phyloP scores from a whole-genome alignment of 2,113 vertebrate species.

The Calidris pugnax region DNA sequence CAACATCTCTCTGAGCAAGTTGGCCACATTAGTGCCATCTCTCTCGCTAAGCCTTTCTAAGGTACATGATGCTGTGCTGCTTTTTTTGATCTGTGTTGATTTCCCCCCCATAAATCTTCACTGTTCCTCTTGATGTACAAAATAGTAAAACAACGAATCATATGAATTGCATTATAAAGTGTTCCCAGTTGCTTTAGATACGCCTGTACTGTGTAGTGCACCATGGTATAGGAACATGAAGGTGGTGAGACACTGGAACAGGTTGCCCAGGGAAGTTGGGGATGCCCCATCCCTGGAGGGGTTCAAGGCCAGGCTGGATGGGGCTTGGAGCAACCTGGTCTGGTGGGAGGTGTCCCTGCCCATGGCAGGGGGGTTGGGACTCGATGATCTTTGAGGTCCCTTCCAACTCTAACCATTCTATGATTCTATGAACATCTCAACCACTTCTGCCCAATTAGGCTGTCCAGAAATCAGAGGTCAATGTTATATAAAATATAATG shows the following conservation, averaged over 20 bases:
- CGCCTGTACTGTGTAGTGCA: not conserved
- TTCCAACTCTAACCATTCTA: too few species aligned
- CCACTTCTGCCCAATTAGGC: not conserved
- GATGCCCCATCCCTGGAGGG: too few species aligned
- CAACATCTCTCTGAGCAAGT: not conserved
- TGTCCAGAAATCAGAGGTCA: not conserved
- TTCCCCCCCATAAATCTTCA: not conserved
- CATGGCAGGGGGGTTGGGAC: too few species aligned
- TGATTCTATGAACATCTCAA: too few species aligned
- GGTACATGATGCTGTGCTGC: not conserved
- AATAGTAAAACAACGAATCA: not conserved
- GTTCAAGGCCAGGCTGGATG: too few species aligned
- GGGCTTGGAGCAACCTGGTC: too few species aligned
- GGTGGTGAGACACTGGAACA: too few species aligned
- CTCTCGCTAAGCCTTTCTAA: not conserved
- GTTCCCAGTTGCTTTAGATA: not conserved
- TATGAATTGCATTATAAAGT: not conserved
- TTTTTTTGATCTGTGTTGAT: not conserved
- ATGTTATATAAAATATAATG: not conserved
- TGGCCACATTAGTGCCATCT: not conserved
- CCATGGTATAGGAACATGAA: fast-evolving
- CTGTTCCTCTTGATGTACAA: not conserved
- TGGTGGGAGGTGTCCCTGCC: too few species aligned
- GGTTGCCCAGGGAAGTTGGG: too few species aligned
- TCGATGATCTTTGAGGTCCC: too few species aligned